Percentiles rank a stretch among this genome's conserved stretches.
phyloP scores from a whole-genome alignment of 2,113 vertebrate species.

The Neogobius melanostomus region DNA sequence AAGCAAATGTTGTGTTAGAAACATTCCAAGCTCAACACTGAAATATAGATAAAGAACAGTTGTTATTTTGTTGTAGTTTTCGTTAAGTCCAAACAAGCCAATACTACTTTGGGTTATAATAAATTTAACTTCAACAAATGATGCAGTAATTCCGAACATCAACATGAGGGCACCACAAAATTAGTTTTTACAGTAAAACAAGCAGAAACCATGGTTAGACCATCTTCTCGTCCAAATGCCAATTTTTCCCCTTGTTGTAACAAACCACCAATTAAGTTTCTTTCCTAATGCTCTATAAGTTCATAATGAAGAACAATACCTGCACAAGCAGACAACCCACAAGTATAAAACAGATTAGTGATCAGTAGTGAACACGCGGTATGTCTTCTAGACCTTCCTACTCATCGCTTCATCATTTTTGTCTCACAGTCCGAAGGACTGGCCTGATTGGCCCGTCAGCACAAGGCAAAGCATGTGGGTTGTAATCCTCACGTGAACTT shows the following conservation, averaged over 20 bases:
- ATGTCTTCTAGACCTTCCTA: slow-evolving; percentile 2
- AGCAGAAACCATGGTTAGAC: not conserved
- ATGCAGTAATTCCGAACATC: slow-evolving; percentile 16
- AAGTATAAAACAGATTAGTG: slow-evolving; percentile 24
- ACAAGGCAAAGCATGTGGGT: slow-evolving; percentile 63
- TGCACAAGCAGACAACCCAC: not conserved
- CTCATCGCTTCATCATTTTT: slow-evolving; percentile 1
- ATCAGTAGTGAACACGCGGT: slow-evolving; percentile 16
- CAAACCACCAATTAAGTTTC: slow-evolving; percentile 25
- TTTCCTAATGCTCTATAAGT: slow-evolving; percentile 42
- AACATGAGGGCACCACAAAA: slow-evolving; percentile 57
- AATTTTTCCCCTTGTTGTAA: slow-evolving; percentile 10
- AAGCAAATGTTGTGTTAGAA: slow-evolving; percentile 11
- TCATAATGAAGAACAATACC: not conserved
- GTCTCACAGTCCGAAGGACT: slow-evolving; percentile 18
- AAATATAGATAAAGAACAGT: not conserved
- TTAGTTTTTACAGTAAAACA: not conserved
- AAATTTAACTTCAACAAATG: not conserved
- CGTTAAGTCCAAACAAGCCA: not conserved
- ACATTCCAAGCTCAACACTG: not conserved
- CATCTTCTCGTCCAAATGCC: slow-evolving; percentile 27
- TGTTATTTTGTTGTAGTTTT: too few relatives aligned
- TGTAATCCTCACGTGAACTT: slow-evolving; percentile 70
- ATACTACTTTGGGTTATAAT: not conserved
- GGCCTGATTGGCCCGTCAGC: slow-evolving; percentile 33